phyloP scores from a whole-genome alignment of 1,140 invertebrate genomes.

The Drosophila insularis region DNA sequence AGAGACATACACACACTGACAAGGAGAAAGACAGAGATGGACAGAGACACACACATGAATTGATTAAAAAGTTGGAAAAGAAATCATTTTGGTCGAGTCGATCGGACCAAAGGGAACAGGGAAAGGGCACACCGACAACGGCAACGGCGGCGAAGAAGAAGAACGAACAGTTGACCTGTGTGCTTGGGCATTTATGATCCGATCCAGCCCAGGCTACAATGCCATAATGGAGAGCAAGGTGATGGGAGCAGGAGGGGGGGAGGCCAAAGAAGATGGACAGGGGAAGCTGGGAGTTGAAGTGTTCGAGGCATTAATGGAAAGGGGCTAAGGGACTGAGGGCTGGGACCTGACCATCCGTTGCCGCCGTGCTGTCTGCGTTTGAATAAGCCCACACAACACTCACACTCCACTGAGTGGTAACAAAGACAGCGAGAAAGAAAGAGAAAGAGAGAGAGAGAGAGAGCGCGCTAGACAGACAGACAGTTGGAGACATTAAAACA shows the following conservation, averaged over 20 bases:
- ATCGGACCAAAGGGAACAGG: slow-evolving; percentile 16
- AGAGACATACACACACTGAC: too few relatives aligned
- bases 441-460: not conserved
- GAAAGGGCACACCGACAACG: slow-evolving; percentile 22
- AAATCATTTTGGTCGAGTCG: slow-evolving; percentile 22
- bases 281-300: not conserved
- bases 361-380: slow-evolving; percentile 78
- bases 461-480: slow-evolving; percentile 15
- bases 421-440: not conserved
- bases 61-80: slow-evolving; percentile 75
- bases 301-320: not conserved
- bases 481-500: slow-evolving; percentile 24
- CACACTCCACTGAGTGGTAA: slow-evolving; percentile 4
- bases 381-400: slow-evolving; percentile 70
- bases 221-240: too few relatives aligned
- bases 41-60: slow-evolving; percentile 59
- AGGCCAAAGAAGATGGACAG: not conserved
- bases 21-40: not conserved
- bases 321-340: not conserved
- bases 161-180: slow-evolving; percentile 31
- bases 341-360: slow-evolving; percentile 38
- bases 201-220: not conserved
- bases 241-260: too few relatives aligned
- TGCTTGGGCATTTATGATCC: slow-evolving; percentile 49
- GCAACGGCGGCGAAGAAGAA: slow-evolving; percentile 12